Evolutionary conservation across 2,797 vertebrate genomes (phyloP).

Genomic region (Spheniscus humboldti): DNA sequence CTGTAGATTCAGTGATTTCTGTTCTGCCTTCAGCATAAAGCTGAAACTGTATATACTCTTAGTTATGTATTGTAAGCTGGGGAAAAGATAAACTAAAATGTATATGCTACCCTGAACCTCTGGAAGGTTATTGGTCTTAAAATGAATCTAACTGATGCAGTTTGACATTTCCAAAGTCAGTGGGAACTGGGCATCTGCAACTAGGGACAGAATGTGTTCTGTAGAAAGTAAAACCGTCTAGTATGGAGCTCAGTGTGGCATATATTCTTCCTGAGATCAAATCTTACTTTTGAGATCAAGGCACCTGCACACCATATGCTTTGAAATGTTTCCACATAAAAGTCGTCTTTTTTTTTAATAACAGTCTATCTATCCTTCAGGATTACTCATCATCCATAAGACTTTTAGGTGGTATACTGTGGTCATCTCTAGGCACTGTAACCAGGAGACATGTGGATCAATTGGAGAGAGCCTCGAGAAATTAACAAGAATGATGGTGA

Average conservation of each 20-base stretch:
- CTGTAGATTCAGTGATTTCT: background rate
- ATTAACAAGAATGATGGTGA: background rate
- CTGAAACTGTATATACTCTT: background rate
- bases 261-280: background rate
- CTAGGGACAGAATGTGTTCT: background rate
- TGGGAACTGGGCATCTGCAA: background rate
- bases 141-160: constrained; percentile 39
- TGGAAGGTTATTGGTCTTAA: constrained; percentile 47
- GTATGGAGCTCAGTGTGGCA: background rate
- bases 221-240: background rate
- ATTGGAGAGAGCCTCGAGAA: background rate
- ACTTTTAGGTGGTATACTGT: background rate
- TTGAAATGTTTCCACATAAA: background rate
- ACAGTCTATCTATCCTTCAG: background rate
- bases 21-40: background rate
- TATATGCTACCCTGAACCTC: background rate
- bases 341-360: background rate
- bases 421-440: background rate
- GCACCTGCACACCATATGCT: background rate
- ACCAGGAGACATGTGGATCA: background rate
- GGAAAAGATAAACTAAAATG: background rate
- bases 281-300: background rate
- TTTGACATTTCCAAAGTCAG: constrained; percentile 48
- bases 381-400: background rate
- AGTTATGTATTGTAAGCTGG: background rate